Base-by-base conservation (phyloP, 1,140 invertebrate genomes). In the Oreohelix idahoensis region DNA sequence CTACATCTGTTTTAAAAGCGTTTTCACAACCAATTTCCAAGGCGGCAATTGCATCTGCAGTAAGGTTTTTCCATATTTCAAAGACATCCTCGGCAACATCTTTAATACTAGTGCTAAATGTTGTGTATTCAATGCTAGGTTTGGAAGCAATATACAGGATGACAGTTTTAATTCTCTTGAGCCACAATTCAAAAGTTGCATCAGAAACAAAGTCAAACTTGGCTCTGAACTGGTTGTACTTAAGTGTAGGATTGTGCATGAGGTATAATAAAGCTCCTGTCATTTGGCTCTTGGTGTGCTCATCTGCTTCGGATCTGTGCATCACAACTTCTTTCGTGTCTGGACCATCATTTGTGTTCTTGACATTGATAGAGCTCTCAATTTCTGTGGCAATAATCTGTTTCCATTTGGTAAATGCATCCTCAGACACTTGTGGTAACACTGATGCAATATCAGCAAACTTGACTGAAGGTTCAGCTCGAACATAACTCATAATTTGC, bases 401-500 rank as follows among this genome's bases (percentile, higher is more conserved):
- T 58, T 85, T 79, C 84, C 84, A 85, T 71, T 80, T 80, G 36
- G 4, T 15, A 39, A 85, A 85, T 26, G 76, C 71, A 45, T 81
- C 77, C 10, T 74, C 39, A 15, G 80, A 73, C 20, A 84, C 80
- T 38, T 77, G 63, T 29, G 85, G 83, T 26, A 84, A 58, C 1
- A 82, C 49, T 0, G 76, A 35, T 23, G 76, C 58, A 49, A 86
- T 82, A 38, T 86, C 83, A 23, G 83, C 74, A 53, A 84, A 84
- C 4, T 71, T 20, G 0, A 85, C 69, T 76, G 81, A 78, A 0
- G 86, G 83, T 32, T 84, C 66, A 10, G 79, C 36, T 32, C 70
- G 53, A 51, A 87, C 70, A 69, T 85, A 87, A 11, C 81, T 82
- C 42, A 87, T 75, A n/a, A 83, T 75, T 53, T 87, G 81, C n/a